phyloP scores from a whole-genome alignment of 2,797 vertebrate genomes.

The Harpagifer antarcticus region DNA sequence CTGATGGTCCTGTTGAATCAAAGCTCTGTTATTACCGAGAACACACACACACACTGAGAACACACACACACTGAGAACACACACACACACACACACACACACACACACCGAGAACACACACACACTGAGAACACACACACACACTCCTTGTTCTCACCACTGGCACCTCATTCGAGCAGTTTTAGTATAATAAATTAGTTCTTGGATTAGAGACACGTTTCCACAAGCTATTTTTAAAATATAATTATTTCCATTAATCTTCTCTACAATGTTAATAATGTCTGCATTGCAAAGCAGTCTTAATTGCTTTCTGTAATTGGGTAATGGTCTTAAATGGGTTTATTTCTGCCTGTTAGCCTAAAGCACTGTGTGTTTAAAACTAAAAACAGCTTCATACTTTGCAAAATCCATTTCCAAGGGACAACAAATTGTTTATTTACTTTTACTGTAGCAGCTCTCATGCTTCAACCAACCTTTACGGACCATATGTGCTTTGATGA shows the following conservation, averaged over 20 bases:
- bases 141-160: slow-evolving; percentile 19
- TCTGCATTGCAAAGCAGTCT: neutral
- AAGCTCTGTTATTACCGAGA: slow-evolving; percentile 25
- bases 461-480: neutral
- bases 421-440: neutral
- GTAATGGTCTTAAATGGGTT: neutral
- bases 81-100: neutral
- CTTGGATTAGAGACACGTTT: slow-evolving; percentile 29
- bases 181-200: slow-evolving; percentile 43
- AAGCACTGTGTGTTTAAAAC: neutral
- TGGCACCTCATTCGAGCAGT: slow-evolving; percentile 20
- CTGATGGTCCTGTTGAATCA: slow-evolving; percentile 39
- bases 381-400: neutral
- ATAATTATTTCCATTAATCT: slow-evolving; percentile 26
- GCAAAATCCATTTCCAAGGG: neutral
- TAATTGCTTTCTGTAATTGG: slow-evolving; percentile 11
- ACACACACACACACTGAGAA: neutral
- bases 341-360: neutral
- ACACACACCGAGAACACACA: neutral
- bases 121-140: neutral
- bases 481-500: too few species aligned
- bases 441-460: neutral
- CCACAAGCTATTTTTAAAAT: slow-evolving; percentile 6
- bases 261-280: neutral
- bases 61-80: neutral